These are phyloP conservation scores for Eurois occulta DNA, from an alignment of 2,888 invertebrate species.

Conservation along the genomic window DNA sequence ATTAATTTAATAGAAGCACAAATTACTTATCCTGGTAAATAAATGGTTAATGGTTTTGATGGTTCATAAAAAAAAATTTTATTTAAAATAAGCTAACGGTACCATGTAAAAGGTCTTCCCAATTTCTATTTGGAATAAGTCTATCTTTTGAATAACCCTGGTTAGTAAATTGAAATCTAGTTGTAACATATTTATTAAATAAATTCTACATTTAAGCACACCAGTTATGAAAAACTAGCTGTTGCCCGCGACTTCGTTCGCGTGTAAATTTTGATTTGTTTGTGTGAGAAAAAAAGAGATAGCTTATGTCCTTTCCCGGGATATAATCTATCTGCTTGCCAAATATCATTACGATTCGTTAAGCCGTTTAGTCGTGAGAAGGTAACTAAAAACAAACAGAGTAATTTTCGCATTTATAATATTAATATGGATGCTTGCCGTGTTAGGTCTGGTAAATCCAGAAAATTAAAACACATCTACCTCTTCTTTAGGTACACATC, in stretches of 20 bases:
- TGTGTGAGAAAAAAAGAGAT: too few relatives aligned
- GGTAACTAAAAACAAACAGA: too few relatives aligned
- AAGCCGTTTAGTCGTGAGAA: too few relatives aligned
- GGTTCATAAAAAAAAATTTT: background rate
- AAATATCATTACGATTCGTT: too few relatives aligned
- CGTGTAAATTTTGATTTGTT: too few relatives aligned
- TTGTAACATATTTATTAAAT: background rate
- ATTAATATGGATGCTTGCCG: background rate
- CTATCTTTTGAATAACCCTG: background rate
- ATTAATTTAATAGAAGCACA: background rate
- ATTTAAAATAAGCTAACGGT: background rate
- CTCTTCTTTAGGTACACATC: conserved; percentile 86
- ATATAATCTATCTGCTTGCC: too few relatives aligned
- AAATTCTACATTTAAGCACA: background rate
- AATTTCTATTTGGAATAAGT: background rate
- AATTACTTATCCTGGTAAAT: background rate
- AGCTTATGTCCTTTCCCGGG: too few relatives aligned
- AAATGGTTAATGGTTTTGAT: too few relatives aligned
- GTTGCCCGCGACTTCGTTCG: too few relatives aligned
- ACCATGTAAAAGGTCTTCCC: background rate
- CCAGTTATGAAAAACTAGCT: background rate
- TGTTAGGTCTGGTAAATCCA: background rate
- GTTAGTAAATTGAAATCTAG: background rate
- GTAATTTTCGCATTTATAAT: too few relatives aligned
- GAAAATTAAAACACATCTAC: background rate